phyloP scores from a whole-genome alignment of 1,140 invertebrate species.

The Philotrypesis tridentata region DNA sequence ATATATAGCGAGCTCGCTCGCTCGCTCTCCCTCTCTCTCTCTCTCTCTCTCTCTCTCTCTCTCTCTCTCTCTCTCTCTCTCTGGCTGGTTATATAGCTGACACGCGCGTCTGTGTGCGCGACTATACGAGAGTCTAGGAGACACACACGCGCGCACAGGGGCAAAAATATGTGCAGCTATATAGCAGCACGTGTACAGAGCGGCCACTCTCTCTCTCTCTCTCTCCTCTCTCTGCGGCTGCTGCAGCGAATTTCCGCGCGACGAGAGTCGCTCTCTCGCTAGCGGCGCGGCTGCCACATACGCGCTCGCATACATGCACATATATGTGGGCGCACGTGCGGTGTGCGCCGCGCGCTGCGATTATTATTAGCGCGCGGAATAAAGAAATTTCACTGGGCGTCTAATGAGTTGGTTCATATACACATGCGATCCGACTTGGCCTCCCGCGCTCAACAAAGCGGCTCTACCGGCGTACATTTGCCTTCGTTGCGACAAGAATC shows the following conservation, averaged over 20 bases:
- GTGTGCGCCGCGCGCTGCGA: not conserved
- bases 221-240: not conserved
- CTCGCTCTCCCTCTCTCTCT: not conserved
- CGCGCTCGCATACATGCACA: constrained; percentile 47
- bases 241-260: not conserved
- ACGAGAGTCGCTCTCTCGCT: not conserved
- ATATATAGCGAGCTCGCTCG: constrained; percentile 27
- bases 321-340: too few relatives aligned
- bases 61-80: too few relatives aligned
- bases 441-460: too few relatives aligned
- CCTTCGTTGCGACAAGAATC: too few relatives aligned
- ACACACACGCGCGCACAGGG: not conserved
- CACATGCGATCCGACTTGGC: too few relatives aligned
- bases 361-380: constrained; percentile 15
- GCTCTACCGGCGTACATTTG: too few relatives aligned
- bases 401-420: constrained; percentile 19
- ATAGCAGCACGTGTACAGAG: not conserved
- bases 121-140: not conserved
- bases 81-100: too few relatives aligned
- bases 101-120: too few relatives aligned
- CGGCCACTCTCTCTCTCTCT: too few relatives aligned
- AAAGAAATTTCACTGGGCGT: constrained; percentile 16
- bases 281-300: not conserved
- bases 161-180: not conserved
- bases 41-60: too few relatives aligned